Percentiles rank a stretch among this genome's conserved stretches.
Conservation (phyloP, 1,140 invertebrate species). For the Macrosteles quadrilineatus region DNA sequence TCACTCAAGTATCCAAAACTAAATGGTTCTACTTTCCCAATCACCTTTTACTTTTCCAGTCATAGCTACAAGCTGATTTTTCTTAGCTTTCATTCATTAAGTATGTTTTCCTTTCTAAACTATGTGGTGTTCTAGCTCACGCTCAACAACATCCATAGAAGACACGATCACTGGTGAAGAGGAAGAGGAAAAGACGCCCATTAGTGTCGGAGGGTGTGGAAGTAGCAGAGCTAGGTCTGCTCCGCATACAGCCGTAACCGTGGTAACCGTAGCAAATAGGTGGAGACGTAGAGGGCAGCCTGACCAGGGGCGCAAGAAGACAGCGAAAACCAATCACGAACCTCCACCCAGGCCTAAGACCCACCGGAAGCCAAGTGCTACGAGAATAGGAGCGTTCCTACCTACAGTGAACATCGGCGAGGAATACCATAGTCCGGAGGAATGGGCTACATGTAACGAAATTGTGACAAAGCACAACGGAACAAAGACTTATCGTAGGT, state of each 20-base stretch:
- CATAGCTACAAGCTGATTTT: no score
- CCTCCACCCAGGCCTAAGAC: constrained; percentile 14
- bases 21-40: no score
- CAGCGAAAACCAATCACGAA: background rate
- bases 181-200: background rate
- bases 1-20: no score
- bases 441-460: constrained; percentile 15
- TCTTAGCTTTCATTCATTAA: no score
- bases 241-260: constrained; percentile 34
- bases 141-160: background rate
- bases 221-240: constrained; percentile 14
- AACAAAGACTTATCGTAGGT: background rate
- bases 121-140: constrained; percentile 8
- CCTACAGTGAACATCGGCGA: constrained; percentile 32
- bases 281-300: constrained; percentile 36
- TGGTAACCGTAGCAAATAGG: constrained; percentile 39
- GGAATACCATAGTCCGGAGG: constrained; percentile 24
- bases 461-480: constrained; percentile 8
- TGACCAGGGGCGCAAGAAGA: constrained; percentile 6
- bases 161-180: constrained; percentile 18
- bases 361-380: background rate
- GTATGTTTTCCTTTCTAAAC: no score
- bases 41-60: no score
- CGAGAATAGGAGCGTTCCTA: constrained; percentile 19
- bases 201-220: background rate